These are phyloP conservation scores for Rhynchonema sp. DNA, from an alignment of 2,888 invertebrate genomes.

Conservation along the genomic window DNA sequence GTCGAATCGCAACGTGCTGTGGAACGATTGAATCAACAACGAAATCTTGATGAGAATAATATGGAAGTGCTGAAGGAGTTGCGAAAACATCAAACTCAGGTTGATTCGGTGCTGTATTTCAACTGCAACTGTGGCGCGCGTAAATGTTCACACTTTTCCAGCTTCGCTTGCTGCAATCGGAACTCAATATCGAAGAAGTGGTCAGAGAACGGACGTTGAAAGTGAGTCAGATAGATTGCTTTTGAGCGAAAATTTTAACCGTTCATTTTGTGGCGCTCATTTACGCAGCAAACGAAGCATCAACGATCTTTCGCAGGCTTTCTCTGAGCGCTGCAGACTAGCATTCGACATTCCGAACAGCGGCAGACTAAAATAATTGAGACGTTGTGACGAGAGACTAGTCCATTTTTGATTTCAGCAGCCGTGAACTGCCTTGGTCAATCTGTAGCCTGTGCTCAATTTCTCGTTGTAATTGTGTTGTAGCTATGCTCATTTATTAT, in stretches of 20 bases:
- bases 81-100: not conserved
- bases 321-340: not conserved
- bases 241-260: not conserved
- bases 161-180: not conserved
- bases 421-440: too few species aligned
- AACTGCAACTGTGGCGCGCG: too few species aligned
- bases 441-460: too few species aligned
- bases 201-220: not conserved
- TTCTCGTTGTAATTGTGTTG: too few species aligned
- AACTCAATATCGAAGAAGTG: not conserved
- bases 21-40: not conserved
- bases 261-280: too few species aligned
- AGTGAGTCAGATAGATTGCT: not conserved
- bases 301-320: not conserved
- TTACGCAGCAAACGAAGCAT: not conserved
- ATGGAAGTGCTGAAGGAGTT: not conserved
- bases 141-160: too few species aligned
- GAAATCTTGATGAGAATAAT: not conserved
- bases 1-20: not conserved
- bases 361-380: too few species aligned
- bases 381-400: too few species aligned
- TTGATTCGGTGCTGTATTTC: not conserved
- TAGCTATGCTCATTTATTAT: too few species aligned
- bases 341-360: too few species aligned
- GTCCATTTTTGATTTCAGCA: too few species aligned